Base-by-base conservation (phyloP, 2,797 vertebrate species). In the Meriones psammophilus region DNA sequence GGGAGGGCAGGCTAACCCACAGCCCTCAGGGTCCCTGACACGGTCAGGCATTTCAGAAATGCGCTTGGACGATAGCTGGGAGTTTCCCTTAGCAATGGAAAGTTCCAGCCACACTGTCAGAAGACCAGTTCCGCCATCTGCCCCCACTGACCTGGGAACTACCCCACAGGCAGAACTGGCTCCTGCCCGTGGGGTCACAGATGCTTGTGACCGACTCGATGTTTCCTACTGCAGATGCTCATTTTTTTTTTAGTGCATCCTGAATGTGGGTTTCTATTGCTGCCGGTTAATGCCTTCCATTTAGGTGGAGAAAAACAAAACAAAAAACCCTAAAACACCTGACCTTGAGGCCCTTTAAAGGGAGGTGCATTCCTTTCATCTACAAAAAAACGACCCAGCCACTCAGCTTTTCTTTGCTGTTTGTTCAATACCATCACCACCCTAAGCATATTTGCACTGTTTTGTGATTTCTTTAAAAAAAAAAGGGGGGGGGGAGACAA, bases 41-140 rank as follows among this genome's bases (percentile, higher is more conserved):
- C 36, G 8, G 50, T 46, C 69, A 90, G 92, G 95, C 74, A 91
- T 76, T 94, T 95, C 95, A 97, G 92, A 92, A 95, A 88, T 78
- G 80, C 56, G 54, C 18, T 60, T 56, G 80, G 77, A 24, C 33
- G 66, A 50, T 39, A 88, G 89, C 6, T 22, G 68, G 85, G 89
- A 60, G 68, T 60, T 84, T 92, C 64, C 54, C 39, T 33, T 50
- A 69, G 83, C 39, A 71, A 39, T 10, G 54, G 88, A 89, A 88
- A 95, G 77, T 88, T 88, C 81, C 58, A 69, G 5, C 6, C 28
- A 54, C 54, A 30, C 60, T 62, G 87, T 36, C 18, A 50, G 46
- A 80, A 14, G 60, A 56, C 60, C 64, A 54, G 85, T 14, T 54
- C 60, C 5, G 30, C 50, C 36, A 58, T 8, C 74, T 7, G 13